Evolutionary conservation across 2,888 invertebrate species (phyloP), one percentile per base, ranked within the genome.

Genomic region (Spatulosminthurus flaviceps): DNA sequence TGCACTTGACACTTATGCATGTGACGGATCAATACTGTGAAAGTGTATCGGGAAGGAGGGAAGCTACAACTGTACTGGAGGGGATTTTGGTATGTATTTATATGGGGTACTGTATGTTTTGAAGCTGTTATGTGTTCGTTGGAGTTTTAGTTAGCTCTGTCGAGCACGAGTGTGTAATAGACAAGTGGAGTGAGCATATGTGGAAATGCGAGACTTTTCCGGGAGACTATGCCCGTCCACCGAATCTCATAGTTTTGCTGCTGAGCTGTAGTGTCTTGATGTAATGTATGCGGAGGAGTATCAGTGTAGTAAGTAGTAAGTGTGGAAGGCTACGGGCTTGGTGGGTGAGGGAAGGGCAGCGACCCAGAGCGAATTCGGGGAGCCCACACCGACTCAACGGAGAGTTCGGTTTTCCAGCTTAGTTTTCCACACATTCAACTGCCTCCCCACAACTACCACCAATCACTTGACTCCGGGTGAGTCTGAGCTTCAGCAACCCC

Each of bases 391-490:
- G 21, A 28, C 22, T 74, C 34, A 34, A 26, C 61, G 60, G 74
- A 64, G 64, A 61, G 1, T 29, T 64, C 22, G 60, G 61, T 28
- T 74, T 61, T 74, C 64, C 22, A 24, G 61, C 29, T 34, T 22
- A 74, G 60, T 60, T 74, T 70, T 70, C 41, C 41, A 70, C 70
- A 41, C 70, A 70, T 70, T 61, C 61, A 60, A 64, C 64, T 26
- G 34, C 28, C 70, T n/a, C 42, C 22, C 70, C 21, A 11, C 70
- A 21, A 70, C 70, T n/a, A 74, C 74, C 61, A 64, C 74, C 74
- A 74, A 64, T 61, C 74, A 74, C 74, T 74, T 74, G 74, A 74
- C 74, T 74, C 74, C 74, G 28, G 74, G 61, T 60, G 21, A 29
- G 34, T 60, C 60, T 74, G 29, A 60, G 60, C 74, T 60, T 74